Conservation (phyloP, 2,797 vertebrate genomes). For the Tenualosa ilisha region DNA sequence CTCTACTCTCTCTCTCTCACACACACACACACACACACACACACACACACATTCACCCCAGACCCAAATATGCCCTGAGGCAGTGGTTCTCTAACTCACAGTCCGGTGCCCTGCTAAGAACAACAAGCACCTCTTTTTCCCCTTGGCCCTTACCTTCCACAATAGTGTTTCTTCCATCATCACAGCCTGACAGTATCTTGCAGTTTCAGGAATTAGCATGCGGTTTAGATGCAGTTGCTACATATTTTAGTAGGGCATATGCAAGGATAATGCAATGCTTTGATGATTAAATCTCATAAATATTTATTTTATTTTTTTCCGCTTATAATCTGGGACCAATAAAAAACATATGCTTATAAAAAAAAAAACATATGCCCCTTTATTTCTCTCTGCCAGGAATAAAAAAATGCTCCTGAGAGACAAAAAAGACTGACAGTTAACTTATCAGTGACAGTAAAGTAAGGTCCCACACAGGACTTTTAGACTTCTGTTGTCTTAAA, state of each 20-base stretch:
- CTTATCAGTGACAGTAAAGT: background rate
- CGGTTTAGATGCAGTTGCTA: too few species aligned
- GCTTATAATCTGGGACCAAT: background rate
- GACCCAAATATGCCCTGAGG: background rate
- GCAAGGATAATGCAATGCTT: background rate
- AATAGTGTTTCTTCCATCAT: background rate
- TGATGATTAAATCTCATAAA: too few species aligned
- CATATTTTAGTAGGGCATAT: background rate
- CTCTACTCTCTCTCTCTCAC: background rate
- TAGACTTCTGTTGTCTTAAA: background rate
- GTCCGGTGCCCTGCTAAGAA: background rate
- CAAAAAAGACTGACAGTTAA: background rate
- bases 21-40: background rate
- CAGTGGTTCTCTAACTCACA: background rate
- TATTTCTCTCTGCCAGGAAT: too few species aligned
- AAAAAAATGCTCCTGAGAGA: too few species aligned
- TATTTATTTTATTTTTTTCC: background rate
- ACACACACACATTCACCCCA: background rate
- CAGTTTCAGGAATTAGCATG: too few species aligned
- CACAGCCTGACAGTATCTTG: background rate
- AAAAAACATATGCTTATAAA: too few species aligned
- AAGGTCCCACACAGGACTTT: background rate
- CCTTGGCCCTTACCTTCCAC: background rate
- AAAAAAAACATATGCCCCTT: too few species aligned
- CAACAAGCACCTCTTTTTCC: background rate